These are phyloP conservation scores for Moxostoma hubbsi DNA, from an alignment of 2,797 vertebrate species.

Conservation along the genomic window DNA sequence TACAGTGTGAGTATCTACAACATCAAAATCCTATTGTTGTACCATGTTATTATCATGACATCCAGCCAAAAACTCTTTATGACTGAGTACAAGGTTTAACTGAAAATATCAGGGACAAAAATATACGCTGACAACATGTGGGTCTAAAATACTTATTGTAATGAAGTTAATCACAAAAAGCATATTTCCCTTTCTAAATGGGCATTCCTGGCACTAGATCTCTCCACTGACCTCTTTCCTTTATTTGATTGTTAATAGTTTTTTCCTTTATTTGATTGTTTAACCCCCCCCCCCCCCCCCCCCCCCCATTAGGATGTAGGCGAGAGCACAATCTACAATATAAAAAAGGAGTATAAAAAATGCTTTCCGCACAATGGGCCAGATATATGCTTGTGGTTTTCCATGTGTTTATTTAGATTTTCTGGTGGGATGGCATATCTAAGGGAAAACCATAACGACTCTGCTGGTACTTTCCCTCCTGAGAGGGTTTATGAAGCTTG, in stretches of 20 bases:
- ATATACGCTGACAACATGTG: neutral
- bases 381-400: slow-evolving; percentile 78
- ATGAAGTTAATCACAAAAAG: neutral
- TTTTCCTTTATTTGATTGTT: slow-evolving; percentile 36
- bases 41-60: slow-evolving; percentile 11
- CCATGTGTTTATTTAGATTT: slow-evolving; percentile 78
- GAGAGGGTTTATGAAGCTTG: slow-evolving; percentile 69
- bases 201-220: neutral
- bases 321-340: slow-evolving; percentile 72
- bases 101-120: neutral
- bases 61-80: neutral
- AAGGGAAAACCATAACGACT: slow-evolving; percentile 73
- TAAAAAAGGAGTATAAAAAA: slow-evolving; percentile 29
- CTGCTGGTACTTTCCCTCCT: slow-evolving; percentile 77
- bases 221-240: neutral
- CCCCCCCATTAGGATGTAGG: slow-evolving; percentile 61
- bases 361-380: slow-evolving; percentile 74
- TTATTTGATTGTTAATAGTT: slow-evolving; percentile 40
- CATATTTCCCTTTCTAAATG: slow-evolving; percentile 1
- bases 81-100: slow-evolving; percentile 1
- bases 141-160: neutral
- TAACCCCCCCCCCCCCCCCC: slow-evolving; percentile 51
- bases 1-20: neutral
- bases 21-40: slow-evolving; percentile 15
- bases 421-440: slow-evolving; percentile 77